phyloP scores from a whole-genome alignment of 2,797 vertebrate genomes.

The Cryptoprocta ferox region DNA sequence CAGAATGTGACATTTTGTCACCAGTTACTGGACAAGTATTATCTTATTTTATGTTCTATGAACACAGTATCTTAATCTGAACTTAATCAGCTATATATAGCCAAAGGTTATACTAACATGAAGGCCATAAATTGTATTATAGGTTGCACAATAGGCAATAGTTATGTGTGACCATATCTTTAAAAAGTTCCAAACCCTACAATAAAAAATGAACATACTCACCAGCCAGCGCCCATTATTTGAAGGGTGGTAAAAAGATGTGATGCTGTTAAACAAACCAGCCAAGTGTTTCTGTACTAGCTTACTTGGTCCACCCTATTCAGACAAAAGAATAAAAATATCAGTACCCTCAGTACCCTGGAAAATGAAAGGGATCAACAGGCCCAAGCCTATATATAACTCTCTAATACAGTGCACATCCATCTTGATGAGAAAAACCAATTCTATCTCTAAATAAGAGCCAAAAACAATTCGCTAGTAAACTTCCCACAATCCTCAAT shows the following conservation, averaged over 20 bases:
- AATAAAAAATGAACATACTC: conserved; percentile 83
- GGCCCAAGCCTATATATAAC: not conserved
- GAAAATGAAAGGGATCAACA: conserved; percentile 2
- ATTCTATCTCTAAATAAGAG: not conserved
- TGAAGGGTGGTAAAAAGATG: conserved; percentile 98
- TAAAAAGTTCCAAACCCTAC: not conserved
- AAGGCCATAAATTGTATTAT: not conserved
- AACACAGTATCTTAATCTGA: not conserved
- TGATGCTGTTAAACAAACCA: conserved; percentile 97
- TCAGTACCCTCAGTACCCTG: not conserved
- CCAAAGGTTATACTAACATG: not conserved
- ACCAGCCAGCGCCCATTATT: conserved; percentile 99
- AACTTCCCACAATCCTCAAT: not conserved
- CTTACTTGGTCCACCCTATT: conserved; percentile 97
- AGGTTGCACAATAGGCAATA: not conserved
- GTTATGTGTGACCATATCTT: not conserved
- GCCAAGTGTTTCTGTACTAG: conserved; percentile 95
- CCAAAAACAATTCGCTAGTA: not conserved
- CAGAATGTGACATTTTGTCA: not conserved
- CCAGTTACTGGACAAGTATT: not conserved
- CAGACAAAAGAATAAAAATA: conserved; percentile 65
- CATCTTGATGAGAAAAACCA: not conserved
- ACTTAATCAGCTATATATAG: not conserved
- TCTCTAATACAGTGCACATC: not conserved
- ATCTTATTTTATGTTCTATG: not conserved